These are phyloP conservation scores for Dicyrtomina minuta DNA, from an alignment of 2,888 invertebrate genomes.

Conservation along the genomic window DNA sequence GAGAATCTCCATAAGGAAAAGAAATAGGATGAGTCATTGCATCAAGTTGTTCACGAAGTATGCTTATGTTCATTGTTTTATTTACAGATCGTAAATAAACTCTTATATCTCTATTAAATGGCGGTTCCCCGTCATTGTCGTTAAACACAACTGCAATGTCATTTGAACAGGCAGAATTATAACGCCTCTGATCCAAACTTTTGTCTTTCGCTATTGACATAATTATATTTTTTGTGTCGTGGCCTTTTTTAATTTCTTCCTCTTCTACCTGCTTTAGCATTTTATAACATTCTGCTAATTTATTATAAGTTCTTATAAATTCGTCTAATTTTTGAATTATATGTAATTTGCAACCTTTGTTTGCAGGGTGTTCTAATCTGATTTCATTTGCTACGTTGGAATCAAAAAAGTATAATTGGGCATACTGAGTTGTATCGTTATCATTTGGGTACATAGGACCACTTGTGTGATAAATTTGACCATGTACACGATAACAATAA, in stretches of 20 bases:
- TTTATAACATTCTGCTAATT: constrained; percentile 34
- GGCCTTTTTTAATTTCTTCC: constrained; percentile 11
- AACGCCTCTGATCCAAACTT: constrained; percentile 35
- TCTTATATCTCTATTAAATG: constrained; percentile 20
- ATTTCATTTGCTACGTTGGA: constrained; percentile 26
- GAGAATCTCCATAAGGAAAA: background rate
- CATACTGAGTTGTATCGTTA: constrained; percentile 1
- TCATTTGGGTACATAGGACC: constrained; percentile 29
- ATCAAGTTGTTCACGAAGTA: background rate
- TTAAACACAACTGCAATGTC: constrained; percentile 46
- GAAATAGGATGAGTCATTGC: background rate
- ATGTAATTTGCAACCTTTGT: background rate
- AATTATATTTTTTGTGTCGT: background rate
- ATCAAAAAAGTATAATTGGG: constrained; percentile 44
- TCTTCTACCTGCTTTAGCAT: constrained; percentile 34
- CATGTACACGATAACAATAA: constrained; percentile 46
- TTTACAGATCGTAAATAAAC: background rate
- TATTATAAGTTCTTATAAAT: background rate
- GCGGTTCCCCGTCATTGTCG: constrained; percentile 41
- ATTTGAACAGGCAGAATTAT: constrained; percentile 41
- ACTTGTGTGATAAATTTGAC: constrained; percentile 44
- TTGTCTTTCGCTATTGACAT: constrained; percentile 15
- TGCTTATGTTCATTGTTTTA: background rate
- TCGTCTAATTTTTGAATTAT: constrained; percentile 23
- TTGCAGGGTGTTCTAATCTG: constrained; percentile 19